phyloP scores from a whole-genome alignment of 1,140 invertebrate species.

The Drosophila willistoni region DNA sequence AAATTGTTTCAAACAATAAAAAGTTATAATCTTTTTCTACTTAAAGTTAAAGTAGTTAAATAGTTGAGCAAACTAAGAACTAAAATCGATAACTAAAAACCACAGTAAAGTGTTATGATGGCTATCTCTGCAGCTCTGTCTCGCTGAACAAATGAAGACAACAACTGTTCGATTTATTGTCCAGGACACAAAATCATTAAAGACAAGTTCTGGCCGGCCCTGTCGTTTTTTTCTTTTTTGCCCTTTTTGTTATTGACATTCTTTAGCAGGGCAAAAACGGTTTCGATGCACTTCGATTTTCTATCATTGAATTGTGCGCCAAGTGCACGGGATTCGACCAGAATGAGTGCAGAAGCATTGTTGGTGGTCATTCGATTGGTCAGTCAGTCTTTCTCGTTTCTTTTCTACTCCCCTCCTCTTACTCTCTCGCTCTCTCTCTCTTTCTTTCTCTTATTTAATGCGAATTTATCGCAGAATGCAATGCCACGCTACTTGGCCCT shows the following conservation, averaged over 20 bases:
- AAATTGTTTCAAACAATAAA: too few relatives aligned
- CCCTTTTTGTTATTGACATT: constrained; percentile 63
- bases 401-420: too few relatives aligned
- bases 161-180: constrained; percentile 56
- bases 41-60: too few relatives aligned
- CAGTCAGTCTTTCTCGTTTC: constrained; percentile 10
- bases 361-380: constrained; percentile 55
- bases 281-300: constrained; percentile 61
- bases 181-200: constrained; percentile 57
- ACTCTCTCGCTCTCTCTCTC: not conserved
- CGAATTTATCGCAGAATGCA: constrained; percentile 77
- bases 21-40: too few relatives aligned
- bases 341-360: constrained; percentile 64
- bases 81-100: not conserved
- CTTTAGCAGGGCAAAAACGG: constrained; percentile 27
- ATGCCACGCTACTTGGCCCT: constrained; percentile 35
- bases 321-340: constrained; percentile 57
- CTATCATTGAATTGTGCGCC: constrained; percentile 62
- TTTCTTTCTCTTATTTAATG: constrained; percentile 55
- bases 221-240: not conserved
- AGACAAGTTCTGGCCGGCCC: constrained; percentile 16
- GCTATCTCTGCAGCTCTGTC: constrained; percentile 5
- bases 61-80: not conserved
- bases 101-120: constrained; percentile 8
- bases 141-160: constrained; percentile 61